These are phyloP conservation scores for Ferdinandea cuprea DNA, from an alignment of 2,888 invertebrate species.

Conservation along the genomic window DNA sequence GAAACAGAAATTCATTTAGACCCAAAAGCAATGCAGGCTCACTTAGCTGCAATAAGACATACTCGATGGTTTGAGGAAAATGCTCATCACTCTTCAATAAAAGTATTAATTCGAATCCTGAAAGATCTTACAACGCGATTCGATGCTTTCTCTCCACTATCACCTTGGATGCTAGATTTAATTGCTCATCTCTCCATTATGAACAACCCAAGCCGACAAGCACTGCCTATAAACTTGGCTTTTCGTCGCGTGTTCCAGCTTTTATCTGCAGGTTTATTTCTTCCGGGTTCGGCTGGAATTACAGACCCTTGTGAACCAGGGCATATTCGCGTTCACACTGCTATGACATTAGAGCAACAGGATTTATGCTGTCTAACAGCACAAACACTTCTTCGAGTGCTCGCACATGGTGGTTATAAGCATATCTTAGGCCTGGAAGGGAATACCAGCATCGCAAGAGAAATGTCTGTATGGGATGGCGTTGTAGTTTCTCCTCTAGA, in stretches of 20 bases:
- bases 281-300: slow-evolving; percentile 96
- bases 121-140: slow-evolving; percentile 95
- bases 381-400: slow-evolving; percentile 92
- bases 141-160: slow-evolving; percentile 94
- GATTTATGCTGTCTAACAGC: slow-evolving; percentile 97
- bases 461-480: slow-evolving; percentile 98
- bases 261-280: slow-evolving; percentile 95
- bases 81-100: slow-evolving; percentile 97
- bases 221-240: slow-evolving; percentile 95
- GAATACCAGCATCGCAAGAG: slow-evolving; percentile 85
- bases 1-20: slow-evolving; percentile 93
- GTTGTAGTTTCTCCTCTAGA: slow-evolving; percentile 98
- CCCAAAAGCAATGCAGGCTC: slow-evolving; percentile 91
- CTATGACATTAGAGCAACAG: slow-evolving; percentile 94
- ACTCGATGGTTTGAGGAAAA: slow-evolving; percentile 99
- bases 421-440: slow-evolving; percentile 90
- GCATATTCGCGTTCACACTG: slow-evolving; percentile 94
- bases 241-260: slow-evolving; percentile 95
- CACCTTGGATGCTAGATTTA: slow-evolving; percentile 98
- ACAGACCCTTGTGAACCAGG: slow-evolving; percentile 97
- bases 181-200: slow-evolving; percentile 97
- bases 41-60: slow-evolving; percentile 96
- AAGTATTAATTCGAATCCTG: slow-evolving; percentile 96
- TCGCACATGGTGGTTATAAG: slow-evolving; percentile 96
- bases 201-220: slow-evolving; percentile 97